Evolutionary conservation across 2,113 vertebrate species (phyloP), one percentile per base, ranked within the genome.

Genomic region (Cnemophilus loriae): DNA sequence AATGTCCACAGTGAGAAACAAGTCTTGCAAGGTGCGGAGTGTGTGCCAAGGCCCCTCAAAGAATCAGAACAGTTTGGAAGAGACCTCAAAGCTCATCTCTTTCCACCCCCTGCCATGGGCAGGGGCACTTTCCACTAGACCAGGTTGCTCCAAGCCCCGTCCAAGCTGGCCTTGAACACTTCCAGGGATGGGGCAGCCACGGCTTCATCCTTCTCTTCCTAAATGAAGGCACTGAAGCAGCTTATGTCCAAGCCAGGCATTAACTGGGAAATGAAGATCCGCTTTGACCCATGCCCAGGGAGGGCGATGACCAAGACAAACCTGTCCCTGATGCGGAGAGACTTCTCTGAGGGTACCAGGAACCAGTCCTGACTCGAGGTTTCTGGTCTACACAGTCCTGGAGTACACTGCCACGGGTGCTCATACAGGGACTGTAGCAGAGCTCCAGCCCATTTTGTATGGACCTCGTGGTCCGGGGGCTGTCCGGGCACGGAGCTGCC

Each of bases 1-100:
- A 0, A 0, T 4, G n/a, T 19, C 64, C 32, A 1, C 2, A 10
- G 47, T 7, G 69, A 82, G 44, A 39, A 84, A 42, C 4, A 26
- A 70, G 42, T 5, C 26, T 6, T 19, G 16, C 16, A 18, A 53
- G 61, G 20, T 17, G n/a, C 10, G 13, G 46, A n/a, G 20, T 7
- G 37, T 67, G 42, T 23, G 35, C 44, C 35, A 23, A 50, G 57
- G 21, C 16, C 24, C 8, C 64, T 50, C 22, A 53, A 27, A 53
- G 19, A 28, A 37, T 86, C 73, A 8, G 53, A 46, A 46, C 28
- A 16, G 23, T 60, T 39, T 46, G n/a, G 19, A 53, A 39, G 7
- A 13, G 16, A 41, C 20, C 56, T 70, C 23, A 47, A 61, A 78
- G 28, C 10, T 7, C 33, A 13, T 16, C 64, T n/a, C 1, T 0